phyloP scores from a whole-genome alignment of 2,113 vertebrate species.

The Tachuris rubrigastra region DNA sequence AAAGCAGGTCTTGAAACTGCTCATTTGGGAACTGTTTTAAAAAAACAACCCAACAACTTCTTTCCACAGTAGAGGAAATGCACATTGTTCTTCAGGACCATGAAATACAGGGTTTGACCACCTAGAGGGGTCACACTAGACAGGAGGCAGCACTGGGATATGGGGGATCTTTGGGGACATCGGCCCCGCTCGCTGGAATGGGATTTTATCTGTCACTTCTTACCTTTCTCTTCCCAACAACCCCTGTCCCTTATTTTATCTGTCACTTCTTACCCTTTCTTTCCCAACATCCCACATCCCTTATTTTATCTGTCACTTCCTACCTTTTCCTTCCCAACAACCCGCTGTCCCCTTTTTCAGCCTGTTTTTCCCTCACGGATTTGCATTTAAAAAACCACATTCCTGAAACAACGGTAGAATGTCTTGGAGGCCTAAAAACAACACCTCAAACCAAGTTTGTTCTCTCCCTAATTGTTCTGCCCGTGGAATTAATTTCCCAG shows the following conservation, averaged over 20 bases:
- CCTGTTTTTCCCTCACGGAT: not conserved
- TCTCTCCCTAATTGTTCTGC: conserved; percentile 83
- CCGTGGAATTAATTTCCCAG: conserved; percentile 90
- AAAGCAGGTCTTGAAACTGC: conserved; percentile 13
- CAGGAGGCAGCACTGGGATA: not conserved
- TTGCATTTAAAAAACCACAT: not conserved
- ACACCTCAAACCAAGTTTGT: conserved; percentile 68
- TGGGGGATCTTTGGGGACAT: not conserved
- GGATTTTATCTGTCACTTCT: not conserved
- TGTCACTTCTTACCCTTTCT: not conserved
- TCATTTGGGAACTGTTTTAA: conserved; percentile 41
- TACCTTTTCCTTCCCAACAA: not conserved
- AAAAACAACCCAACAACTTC: not conserved
- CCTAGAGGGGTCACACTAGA: not conserved
- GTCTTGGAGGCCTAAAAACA: conserved; percentile 57
- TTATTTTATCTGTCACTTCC: not conserved
- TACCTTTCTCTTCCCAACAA: not conserved
- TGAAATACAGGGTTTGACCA: not conserved
- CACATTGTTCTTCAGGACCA: not conserved
- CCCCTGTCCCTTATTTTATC: no score
- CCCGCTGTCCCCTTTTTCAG: not conserved
- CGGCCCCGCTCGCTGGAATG: not conserved
- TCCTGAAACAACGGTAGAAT: not conserved
- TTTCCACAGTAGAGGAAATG: not conserved
- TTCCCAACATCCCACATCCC: not conserved